These are phyloP conservation scores for Nomada ruficornis DNA, from an alignment of 2,888 invertebrate species.

Conservation along the genomic window DNA sequence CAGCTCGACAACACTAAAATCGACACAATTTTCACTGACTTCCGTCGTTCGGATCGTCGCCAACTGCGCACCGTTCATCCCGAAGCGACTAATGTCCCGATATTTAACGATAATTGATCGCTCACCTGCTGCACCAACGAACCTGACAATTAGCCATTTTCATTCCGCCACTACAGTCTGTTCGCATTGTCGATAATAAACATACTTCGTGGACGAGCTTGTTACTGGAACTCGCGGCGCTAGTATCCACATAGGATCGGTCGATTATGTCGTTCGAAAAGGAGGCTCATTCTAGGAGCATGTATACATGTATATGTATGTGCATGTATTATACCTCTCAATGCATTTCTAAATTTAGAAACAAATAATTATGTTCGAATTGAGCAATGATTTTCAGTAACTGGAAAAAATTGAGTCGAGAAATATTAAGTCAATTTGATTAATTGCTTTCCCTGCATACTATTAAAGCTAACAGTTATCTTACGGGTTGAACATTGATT, in stretches of 20 bases:
- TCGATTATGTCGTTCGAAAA: slow-evolving; percentile 42
- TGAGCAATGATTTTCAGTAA: too few species aligned
- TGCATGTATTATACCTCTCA: not conserved
- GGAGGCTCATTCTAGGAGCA: not conserved
- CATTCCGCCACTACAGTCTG: slow-evolving; percentile 72
- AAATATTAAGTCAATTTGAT: not conserved
- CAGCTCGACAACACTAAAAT: slow-evolving; percentile 45
- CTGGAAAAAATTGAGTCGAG: not conserved
- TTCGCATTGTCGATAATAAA: slow-evolving; percentile 75
- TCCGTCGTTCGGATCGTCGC: slow-evolving; percentile 21
- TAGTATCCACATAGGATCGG: slow-evolving; percentile 36
- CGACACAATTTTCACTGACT: slow-evolving; percentile 44
- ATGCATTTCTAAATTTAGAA: not conserved
- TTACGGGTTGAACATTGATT: slow-evolving; percentile 1
- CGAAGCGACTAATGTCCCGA: slow-evolving; percentile 51
- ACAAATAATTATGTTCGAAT: not conserved
- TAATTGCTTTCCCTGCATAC: not conserved
- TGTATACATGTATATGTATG: too few species aligned
- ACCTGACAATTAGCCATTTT: slow-evolving; percentile 83
- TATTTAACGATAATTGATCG: slow-evolving; percentile 65
- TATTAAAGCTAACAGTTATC: not conserved
- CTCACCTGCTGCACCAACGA: slow-evolving; percentile 82
- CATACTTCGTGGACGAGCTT: slow-evolving; percentile 65
- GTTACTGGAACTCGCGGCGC: slow-evolving; percentile 58
- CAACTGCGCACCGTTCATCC: slow-evolving; percentile 51